A percentile compares a stretch with the other conserved stretches of the same genome.
phyloP scores from a whole-genome alignment of 2,888 invertebrate genomes.

The Gastracanthus pulcherrimus region DNA sequence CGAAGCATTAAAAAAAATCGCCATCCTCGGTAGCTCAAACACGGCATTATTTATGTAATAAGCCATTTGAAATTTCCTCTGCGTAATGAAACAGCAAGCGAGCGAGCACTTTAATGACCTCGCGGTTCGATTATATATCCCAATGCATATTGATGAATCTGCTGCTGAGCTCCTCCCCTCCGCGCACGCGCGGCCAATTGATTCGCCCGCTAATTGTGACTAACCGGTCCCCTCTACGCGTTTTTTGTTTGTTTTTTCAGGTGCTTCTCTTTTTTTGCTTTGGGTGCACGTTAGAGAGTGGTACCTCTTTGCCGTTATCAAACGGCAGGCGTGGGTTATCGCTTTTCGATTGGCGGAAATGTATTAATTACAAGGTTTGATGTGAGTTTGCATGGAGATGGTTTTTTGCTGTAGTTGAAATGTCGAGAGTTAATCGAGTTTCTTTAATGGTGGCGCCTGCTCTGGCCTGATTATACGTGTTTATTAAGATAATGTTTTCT shows the following conservation, averaged over 20 bases:
- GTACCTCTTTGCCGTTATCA: conserved; percentile 32
- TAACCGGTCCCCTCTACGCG: conserved; percentile 66
- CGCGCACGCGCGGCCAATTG: conserved; percentile 61
- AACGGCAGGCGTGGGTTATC: neutral
- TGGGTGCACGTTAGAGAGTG: neutral
- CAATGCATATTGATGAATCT: conserved; percentile 68
- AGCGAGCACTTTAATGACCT: conserved; percentile 65
- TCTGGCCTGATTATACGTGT: neutral
- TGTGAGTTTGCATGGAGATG: neutral
- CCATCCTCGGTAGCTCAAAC: conserved; percentile 42
- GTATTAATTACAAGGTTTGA: neutral
- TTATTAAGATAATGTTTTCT: neutral
- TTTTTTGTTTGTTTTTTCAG: conserved; percentile 21
- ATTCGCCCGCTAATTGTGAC: conserved; percentile 70
- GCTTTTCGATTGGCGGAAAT: conserved; percentile 20
- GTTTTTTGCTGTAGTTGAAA: neutral
- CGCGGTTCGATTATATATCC: conserved; percentile 64
- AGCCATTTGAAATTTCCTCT: conserved; percentile 45
- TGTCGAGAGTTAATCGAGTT: conserved; percentile 6
- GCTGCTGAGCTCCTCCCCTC: conserved; percentile 49
- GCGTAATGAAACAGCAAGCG: conserved; percentile 34
- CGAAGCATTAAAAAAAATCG: neutral
- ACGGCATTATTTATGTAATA: conserved; percentile 52
- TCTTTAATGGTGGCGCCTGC: conserved; percentile 4
- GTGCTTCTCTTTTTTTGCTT: conserved; percentile 54